Base-by-base conservation (phyloP, 2,888 invertebrate species). In the Cephus sareptanus region DNA sequence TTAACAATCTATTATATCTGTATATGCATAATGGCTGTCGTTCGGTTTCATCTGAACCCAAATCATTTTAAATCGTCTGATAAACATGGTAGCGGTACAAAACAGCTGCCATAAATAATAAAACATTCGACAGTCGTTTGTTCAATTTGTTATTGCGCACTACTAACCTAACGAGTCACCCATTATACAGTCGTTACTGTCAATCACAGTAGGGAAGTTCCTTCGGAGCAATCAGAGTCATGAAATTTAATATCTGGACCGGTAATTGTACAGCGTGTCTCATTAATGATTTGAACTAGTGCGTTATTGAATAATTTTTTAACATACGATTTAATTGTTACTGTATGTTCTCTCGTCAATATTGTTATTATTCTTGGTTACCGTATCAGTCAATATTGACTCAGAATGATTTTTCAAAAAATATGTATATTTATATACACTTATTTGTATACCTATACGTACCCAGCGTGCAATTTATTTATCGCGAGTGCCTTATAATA, bases 141-240 rank as follows among this genome's bases (percentile, higher is more conserved):
- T 23, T 23, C 15, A 23, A 56, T 56, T 56, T 56, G 23, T 56
- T 56, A 23, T 56, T 56, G 56, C 23, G 56, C 23, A 23, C 56
- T 56, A 56, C 23, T 56, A 56, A 56, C 9, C 23, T 56, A 56
- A 56, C 56, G 23, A 56, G 23, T 6, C 71, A 31, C 6, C 73
- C 73, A 73, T 78, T 76, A 76, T 78, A 69, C 78, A 68, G 73
- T 73, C 37, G 73, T 12, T 15, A 15, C 34, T 73, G 78, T 78
- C 78, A 78, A 69, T 78, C 78, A 78, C 13, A 13, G 15, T n/a
- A 56, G 11, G 33, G 75, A 56, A n/a, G 75, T n/a, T 75, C 40
- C n/a, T 37, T 75, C 33, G 23, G 68, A 56, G 31, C 69, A 75
- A 75, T 75, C 75, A 68, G 13, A 23, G 23, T 31, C 33, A 40